Base-by-base conservation (phyloP, 2,797 vertebrate genomes). In the Rhinophrynus dorsalis region DNA sequence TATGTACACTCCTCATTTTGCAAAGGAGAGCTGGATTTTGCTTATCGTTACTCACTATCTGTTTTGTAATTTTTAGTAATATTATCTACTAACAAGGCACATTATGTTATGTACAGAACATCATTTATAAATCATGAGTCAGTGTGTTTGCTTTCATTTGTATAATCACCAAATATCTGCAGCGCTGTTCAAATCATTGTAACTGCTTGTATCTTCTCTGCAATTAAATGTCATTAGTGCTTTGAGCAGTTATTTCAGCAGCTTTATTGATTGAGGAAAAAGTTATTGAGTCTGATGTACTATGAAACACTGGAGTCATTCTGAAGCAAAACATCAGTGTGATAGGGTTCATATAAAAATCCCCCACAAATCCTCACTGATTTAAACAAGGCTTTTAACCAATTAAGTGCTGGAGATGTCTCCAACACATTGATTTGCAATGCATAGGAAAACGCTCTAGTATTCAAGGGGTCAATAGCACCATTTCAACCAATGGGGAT, bases 91-190 rank as follows among this genome's bases (percentile, higher is more conserved):
- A 45, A 30, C 10, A 8, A 24, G 10, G 15, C 26, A 33, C 13
- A 21, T 58, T 65, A 51, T 58, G 35, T 27, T 38, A 51, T 18
- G 21, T 10, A 23, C 59, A 56, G 59, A n/a, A 30, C 32, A 40
- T 64, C 44, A 59, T 72, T 57, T 66, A 66, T 66, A 52, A 66
- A 42, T 45, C 23, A 73, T 65, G 61, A 58, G 33, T 44, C 50
- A 37, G 30, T 65, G 35, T 64, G 60, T 59, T 59, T 65, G 60
- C 60, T 24, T 64, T 64, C 30, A 56, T 56, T 71, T 57, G 26
- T 42, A 29, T 65, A 47, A 38, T 48, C 33, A 42, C 48, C 2
- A 54, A 54, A 61, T 54, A 42, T 65, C 9, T 13, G 4, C 42
- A 58, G 30, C 29, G 17, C 30, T n/a, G 33, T 52, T 45, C 13